phyloP scores from a whole-genome alignment of 2,113 vertebrate genomes.

The Maccullochella peelii region DNA sequence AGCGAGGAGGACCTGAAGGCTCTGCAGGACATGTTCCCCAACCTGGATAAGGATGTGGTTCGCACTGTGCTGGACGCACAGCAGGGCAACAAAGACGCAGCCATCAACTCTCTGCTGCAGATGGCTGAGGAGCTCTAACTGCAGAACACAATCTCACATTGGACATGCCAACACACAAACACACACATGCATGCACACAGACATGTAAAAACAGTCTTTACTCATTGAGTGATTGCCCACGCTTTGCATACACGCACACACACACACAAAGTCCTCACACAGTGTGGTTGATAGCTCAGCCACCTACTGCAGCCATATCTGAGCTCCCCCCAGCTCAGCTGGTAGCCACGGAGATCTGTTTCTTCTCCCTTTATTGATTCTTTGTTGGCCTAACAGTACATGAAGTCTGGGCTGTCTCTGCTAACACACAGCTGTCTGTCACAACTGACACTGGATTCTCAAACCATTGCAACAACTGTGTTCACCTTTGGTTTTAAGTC shows the following conservation, averaged over 20 bases:
- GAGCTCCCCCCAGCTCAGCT: constrained; percentile 5
- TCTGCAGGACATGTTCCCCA: constrained; percentile 98
- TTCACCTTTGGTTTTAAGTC: not conserved
- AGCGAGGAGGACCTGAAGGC: constrained; percentile 93
- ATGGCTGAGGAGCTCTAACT: constrained; percentile 95
- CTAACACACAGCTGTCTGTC: constrained; percentile 7
- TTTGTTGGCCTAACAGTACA: not conserved
- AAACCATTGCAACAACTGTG: not conserved
- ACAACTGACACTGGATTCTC: not conserved
- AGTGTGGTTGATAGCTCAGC: not conserved
- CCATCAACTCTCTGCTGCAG: constrained; percentile 97
- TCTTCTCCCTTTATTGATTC: constrained; percentile 9
- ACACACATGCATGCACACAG: constrained; percentile 9
- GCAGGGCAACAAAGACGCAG: constrained; percentile 92
- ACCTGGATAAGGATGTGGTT: constrained; percentile 94
- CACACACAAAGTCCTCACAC: constrained; percentile 8
- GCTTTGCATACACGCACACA: not conserved
- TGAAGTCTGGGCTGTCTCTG: not conserved
- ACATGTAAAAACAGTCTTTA: not conserved
- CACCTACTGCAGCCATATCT: constrained; percentile 10
- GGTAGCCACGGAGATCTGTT: not conserved
- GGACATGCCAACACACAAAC: constrained; percentile 17
- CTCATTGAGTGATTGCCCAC: not conserved
- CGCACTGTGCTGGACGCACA: constrained; percentile 96
- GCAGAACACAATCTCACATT: not conserved